Evolutionary conservation across 2,797 vertebrate genomes (phyloP).

Genomic region (Chelon labrosus): DNA sequence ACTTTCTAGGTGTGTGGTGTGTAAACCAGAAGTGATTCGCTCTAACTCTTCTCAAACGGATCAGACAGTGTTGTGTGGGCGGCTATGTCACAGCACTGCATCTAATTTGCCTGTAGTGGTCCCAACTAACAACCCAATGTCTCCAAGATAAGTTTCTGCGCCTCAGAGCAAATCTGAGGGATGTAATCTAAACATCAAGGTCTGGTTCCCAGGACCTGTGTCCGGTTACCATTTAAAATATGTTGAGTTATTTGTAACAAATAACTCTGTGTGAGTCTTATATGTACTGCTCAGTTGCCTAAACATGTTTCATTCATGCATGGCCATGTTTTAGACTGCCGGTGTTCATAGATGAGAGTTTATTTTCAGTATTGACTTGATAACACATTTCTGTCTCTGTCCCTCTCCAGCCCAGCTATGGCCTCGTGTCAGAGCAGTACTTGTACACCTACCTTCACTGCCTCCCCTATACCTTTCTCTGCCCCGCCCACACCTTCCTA

Average conservation of each 20-base stretch:
- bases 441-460: conserved; percentile 70
- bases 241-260: too few relatives aligned
- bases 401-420: conserved; percentile 83
- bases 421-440: conserved; percentile 67
- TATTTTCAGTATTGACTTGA: neutral
- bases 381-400: conserved; percentile 5
- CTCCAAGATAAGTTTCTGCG: neutral
- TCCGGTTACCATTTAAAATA: too few relatives aligned
- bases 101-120: neutral
- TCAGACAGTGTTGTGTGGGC: neutral
- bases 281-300: neutral
- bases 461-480: conserved; percentile 81
- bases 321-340: neutral
- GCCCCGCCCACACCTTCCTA: conserved; percentile 89
- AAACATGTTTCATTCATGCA: neutral
- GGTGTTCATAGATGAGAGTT: too few relatives aligned
- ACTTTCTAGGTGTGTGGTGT: conserved; percentile 42
- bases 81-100: neutral
- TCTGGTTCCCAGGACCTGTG: neutral
- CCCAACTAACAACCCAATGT: neutral
- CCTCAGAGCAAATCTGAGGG: neutral
- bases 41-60: conserved; percentile 11
- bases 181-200: neutral
- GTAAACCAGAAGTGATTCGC: conserved; percentile 24
- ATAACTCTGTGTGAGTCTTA: neutral